Conservation (phyloP, 1,140 invertebrate genomes). For the Formica selysi region DNA sequence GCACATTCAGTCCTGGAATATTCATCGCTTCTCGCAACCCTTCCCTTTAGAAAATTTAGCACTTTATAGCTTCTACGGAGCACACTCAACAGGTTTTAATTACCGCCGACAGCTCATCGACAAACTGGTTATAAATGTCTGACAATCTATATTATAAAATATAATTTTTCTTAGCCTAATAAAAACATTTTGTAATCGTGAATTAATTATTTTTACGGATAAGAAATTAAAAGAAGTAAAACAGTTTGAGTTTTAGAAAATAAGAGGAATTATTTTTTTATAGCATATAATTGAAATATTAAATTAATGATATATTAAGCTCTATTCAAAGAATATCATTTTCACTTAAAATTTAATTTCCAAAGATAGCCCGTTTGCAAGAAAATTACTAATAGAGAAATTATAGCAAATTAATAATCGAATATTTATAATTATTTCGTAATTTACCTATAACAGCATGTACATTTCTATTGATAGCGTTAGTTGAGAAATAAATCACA, state of each 20-base stretch:
- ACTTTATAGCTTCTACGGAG: conserved; percentile 71
- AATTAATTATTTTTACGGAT: no score
- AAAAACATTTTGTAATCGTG: background rate
- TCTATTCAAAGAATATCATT: background rate
- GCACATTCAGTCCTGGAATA: conserved; percentile 81
- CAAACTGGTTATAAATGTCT: conserved; percentile 7
- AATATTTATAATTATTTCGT: background rate
- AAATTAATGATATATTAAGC: background rate
- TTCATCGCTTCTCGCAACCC: conserved; percentile 82
- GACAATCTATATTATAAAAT: background rate
- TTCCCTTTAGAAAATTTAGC: conserved; percentile 74
- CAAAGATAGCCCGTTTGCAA: background rate
- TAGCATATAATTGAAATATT: background rate
- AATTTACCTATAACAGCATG: background rate
- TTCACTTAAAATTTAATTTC: background rate
- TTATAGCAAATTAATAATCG: background rate
- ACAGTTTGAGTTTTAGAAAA: background rate
- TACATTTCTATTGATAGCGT: background rate
- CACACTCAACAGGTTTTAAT: conserved; percentile 84
- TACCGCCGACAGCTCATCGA: conserved; percentile 69
- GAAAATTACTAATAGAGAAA: background rate
- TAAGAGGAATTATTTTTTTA: background rate
- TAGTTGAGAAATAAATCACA: background rate
- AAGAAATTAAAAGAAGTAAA: no score
- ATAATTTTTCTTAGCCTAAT: background rate